Conservation (phyloP, 2,113 vertebrate species). For the Lepisosteus osseus region DNA sequence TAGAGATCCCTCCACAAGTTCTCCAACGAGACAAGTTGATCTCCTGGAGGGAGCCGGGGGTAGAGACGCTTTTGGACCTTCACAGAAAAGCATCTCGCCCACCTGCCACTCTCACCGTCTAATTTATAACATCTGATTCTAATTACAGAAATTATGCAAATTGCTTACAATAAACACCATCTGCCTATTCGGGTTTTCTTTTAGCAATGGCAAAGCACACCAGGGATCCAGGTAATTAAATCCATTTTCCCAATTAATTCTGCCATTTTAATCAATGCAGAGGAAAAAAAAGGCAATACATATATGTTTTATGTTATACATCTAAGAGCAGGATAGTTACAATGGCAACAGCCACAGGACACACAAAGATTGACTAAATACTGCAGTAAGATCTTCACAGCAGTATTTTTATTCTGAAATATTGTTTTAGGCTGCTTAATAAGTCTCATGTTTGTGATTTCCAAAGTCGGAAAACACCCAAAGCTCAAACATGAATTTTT, state of each 20-base stretch:
- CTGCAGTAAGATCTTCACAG: no score
- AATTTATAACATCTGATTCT: constrained; percentile 1
- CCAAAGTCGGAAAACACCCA: no score
- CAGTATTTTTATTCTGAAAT: no score
- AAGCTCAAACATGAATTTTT: no score
- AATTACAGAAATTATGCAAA: constrained; percentile 5
- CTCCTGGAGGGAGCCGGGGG: no score
- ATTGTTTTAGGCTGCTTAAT: no score
- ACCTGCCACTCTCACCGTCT: neutral
- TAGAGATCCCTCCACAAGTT: no score
- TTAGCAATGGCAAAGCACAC: neutral
- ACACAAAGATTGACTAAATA: no score
- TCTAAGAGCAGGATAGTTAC: no score
- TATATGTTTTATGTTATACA: neutral
- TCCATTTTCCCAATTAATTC: neutral
- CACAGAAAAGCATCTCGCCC: neutral
- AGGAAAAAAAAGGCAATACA: neutral
- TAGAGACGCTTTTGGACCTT: neutral
- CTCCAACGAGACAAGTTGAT: no score
- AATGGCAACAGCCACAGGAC: no score
- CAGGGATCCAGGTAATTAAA: constrained; percentile 5
- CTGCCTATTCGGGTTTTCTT: neutral
- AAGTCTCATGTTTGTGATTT: no score
- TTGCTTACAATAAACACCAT: neutral
- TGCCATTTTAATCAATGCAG: neutral